Conservation (phyloP, 2,888 invertebrate species). For the Eutolmus rufibarbis region DNA sequence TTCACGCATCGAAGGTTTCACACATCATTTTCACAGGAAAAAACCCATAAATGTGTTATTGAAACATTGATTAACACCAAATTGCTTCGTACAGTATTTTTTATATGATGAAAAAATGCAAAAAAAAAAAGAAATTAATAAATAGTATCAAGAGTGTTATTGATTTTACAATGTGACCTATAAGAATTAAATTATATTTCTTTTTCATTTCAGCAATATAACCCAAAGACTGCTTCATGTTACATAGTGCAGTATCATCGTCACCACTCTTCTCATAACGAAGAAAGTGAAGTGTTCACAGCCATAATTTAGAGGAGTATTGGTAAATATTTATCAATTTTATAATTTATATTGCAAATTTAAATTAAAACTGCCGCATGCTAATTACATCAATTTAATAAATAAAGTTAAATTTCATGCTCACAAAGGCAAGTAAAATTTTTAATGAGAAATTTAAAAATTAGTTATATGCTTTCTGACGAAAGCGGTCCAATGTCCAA, state of each 20-base stretch:
- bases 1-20: not conserved
- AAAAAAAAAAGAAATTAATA: too few species aligned
- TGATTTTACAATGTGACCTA: too few species aligned
- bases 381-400: not conserved
- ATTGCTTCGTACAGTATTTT: not conserved
- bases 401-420: not conserved
- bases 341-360: not conserved
- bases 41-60: not conserved
- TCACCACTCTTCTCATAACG: slow-evolving; percentile 51
- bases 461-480: not conserved
- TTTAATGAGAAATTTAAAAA: not conserved
- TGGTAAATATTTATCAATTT: slow-evolving; percentile 44
- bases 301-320: slow-evolving; percentile 43
- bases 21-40: not conserved
- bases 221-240: slow-evolving; percentile 63
- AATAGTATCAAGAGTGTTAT: too few species aligned
- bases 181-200: not conserved
- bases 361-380: not conserved
- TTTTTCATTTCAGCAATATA: slow-evolving; percentile 57
- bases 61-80: not conserved
- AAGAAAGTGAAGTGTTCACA: slow-evolving; percentile 20
- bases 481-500: not conserved
- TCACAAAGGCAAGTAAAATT: not conserved
- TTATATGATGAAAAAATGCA: too few species aligned
- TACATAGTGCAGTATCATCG: slow-evolving; percentile 60